A percentile compares a stretch with the other conserved stretches of the same genome.
phyloP scores from a whole-genome alignment of 2,888 invertebrate species.

The Polietes domitor region DNA sequence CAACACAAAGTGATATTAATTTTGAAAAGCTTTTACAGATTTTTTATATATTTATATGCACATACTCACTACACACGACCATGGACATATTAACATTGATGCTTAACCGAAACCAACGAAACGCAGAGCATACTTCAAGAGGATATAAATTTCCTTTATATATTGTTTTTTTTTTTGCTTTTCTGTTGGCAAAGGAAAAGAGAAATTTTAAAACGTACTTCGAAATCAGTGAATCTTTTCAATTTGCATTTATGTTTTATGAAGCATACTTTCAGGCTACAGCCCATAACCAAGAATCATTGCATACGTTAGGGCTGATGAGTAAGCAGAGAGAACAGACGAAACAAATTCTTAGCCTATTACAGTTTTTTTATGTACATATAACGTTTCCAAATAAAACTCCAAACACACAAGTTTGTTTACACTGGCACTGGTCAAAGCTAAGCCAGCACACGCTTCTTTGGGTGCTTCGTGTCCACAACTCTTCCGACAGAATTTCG shows the following conservation, averaged over 20 bases:
- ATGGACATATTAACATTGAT: slow-evolving; percentile 5
- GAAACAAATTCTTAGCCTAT: background rate
- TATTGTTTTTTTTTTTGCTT: background rate
- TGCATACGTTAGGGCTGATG: background rate
- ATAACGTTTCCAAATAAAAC: background rate
- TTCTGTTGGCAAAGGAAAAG: background rate
- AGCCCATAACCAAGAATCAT: background rate
- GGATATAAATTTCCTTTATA: slow-evolving; percentile 6
- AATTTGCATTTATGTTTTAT: slow-evolving; percentile 22
- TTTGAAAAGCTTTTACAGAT: slow-evolving; percentile 39
- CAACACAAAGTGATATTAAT: slow-evolving; percentile 35
- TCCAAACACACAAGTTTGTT: background rate
- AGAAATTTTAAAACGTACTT: slow-evolving; percentile 11
- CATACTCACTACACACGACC: background rate
- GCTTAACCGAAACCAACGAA: background rate
- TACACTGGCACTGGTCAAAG: background rate
- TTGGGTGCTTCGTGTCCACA: background rate
- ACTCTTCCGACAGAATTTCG: background rate
- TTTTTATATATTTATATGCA: background rate
- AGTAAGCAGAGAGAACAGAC: background rate
- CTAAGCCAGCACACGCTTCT: background rate
- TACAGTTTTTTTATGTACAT: background rate
- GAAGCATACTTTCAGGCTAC: slow-evolving; percentile 4
- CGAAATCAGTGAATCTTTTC: slow-evolving; percentile 22
- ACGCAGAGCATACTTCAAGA: background rate